phyloP scores from a whole-genome alignment of 2,888 invertebrate species.

The Epinotia brunnichana region DNA sequence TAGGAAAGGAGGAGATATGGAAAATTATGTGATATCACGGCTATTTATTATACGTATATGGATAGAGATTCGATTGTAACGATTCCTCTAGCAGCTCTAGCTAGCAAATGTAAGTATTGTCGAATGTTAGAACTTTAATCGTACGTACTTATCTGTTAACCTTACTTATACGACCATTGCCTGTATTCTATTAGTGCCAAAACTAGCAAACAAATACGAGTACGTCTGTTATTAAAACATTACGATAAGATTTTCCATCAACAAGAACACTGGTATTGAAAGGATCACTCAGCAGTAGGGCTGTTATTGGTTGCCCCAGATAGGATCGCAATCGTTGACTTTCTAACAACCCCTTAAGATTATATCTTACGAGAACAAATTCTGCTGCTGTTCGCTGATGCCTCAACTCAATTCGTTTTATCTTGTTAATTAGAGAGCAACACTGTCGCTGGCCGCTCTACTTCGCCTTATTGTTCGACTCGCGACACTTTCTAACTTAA shows the following conservation, averaged over 20 bases:
- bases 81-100: background rate
- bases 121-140: no score
- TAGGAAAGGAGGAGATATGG: no score
- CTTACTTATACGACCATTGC: no score
- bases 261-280: conserved; percentile 31
- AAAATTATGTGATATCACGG: no score
- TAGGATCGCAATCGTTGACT: conserved; percentile 62
- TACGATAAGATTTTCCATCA: conserved; percentile 21
- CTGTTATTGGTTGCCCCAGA: conserved; percentile 47
- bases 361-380: conserved; percentile 51
- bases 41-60: no score
- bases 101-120: background rate
- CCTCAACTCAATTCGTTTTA: conserved; percentile 56
- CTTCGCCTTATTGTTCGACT: conserved; percentile 70
- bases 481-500: conserved; percentile 78
- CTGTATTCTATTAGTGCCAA: conserved; percentile 10
- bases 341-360: conserved; percentile 53
- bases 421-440: conserved; percentile 71
- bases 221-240: conserved; percentile 19
- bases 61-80: background rate
- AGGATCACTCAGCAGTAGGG: conserved; percentile 40
- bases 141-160: no score
- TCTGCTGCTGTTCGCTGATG: conserved; percentile 56
- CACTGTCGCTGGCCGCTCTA: conserved; percentile 65
- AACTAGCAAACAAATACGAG: background rate